Evolutionary conservation across 2,797 vertebrate species (phyloP).

Genomic region (Schizopygopsis malacanthus): DNA sequence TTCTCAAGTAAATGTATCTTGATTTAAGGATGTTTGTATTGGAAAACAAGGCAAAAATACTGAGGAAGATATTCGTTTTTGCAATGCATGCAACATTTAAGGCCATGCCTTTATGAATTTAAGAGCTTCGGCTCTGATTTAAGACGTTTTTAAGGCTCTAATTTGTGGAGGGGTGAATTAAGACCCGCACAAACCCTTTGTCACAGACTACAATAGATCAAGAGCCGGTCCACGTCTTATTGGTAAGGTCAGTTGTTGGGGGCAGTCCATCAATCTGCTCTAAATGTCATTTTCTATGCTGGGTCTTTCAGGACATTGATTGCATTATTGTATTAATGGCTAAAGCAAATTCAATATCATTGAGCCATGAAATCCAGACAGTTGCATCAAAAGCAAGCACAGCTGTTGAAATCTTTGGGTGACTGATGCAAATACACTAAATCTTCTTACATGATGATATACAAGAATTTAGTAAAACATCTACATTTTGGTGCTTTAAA

Average conservation of each 20-base stretch:
- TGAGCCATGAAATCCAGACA: constrained; percentile 27
- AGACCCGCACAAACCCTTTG: neutral
- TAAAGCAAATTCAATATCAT: constrained; percentile 20
- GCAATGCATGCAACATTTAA: neutral
- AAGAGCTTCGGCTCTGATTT: neutral
- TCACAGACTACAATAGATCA: constrained; percentile 30
- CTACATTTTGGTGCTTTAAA: neutral
- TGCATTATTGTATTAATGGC: constrained; percentile 32
- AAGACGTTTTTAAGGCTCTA: neutral
- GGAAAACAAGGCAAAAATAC: neutral
- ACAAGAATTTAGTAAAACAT: neutral
- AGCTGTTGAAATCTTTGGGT: constrained; percentile 2
- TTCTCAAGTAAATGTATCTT: neutral
- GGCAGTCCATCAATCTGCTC: constrained; percentile 26
- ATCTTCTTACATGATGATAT: neutral
- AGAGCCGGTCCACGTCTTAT: neutral
- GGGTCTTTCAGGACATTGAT: constrained; percentile 40
- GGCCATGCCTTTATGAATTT: neutral
- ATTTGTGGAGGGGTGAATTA: neutral
- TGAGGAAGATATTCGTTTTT: neutral
- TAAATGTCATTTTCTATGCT: constrained; percentile 49
- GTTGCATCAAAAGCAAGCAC: constrained; percentile 14
- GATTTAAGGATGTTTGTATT: neutral
- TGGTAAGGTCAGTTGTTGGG: constrained; percentile 1
- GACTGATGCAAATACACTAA: constrained; percentile 7